Percentiles rank a stretch among this genome's conserved stretches.
phyloP scores from a whole-genome alignment of 1,140 invertebrate genomes.

The Apis laboriosa region DNA sequence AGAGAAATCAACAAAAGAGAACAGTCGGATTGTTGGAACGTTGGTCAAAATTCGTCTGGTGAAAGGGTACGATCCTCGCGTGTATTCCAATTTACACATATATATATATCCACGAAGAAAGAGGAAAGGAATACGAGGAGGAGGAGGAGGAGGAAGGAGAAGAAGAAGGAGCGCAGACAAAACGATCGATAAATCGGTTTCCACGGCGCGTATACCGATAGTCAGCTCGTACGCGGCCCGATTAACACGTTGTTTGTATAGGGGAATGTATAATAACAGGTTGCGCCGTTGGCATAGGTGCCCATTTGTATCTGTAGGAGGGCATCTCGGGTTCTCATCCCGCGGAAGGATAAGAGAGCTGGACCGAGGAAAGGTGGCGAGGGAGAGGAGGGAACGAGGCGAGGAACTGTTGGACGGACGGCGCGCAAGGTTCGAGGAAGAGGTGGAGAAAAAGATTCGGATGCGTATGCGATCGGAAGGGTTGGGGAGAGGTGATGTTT shows the following conservation, averaged over 20 bases:
- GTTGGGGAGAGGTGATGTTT: too few species aligned
- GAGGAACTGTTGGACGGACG: slow-evolving; percentile 32
- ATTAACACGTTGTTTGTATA: slow-evolving; percentile 82
- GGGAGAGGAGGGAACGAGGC: slow-evolving; percentile 6
- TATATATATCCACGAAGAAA: slow-evolving; percentile 6
- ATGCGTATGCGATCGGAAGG: too few species aligned
- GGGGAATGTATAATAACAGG: slow-evolving; percentile 81
- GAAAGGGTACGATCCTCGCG: not conserved
- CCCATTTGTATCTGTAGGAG: slow-evolving; percentile 78
- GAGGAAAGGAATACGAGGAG: not conserved
- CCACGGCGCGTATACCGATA: slow-evolving; percentile 63
- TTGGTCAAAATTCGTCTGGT: not conserved
- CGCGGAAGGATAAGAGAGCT: slow-evolving; percentile 54
- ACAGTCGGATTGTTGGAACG: slow-evolving; percentile 8
- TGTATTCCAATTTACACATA: slow-evolving; percentile 59
- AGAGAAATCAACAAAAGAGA: not conserved
- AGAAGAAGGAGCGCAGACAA: slow-evolving; percentile 32
- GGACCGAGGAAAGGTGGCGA: slow-evolving; percentile 15
- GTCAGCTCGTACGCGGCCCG: slow-evolving; percentile 65
- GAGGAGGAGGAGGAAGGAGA: not conserved
- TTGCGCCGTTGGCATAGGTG: slow-evolving; percentile 78
- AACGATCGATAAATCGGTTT: slow-evolving; percentile 75
- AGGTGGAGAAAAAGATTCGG: not conserved
- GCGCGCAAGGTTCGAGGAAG: not conserved
- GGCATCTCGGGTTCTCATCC: slow-evolving; percentile 78